Conservation (phyloP, 2,797 vertebrate genomes). For the Mormyrus hasselquistii region DNA sequence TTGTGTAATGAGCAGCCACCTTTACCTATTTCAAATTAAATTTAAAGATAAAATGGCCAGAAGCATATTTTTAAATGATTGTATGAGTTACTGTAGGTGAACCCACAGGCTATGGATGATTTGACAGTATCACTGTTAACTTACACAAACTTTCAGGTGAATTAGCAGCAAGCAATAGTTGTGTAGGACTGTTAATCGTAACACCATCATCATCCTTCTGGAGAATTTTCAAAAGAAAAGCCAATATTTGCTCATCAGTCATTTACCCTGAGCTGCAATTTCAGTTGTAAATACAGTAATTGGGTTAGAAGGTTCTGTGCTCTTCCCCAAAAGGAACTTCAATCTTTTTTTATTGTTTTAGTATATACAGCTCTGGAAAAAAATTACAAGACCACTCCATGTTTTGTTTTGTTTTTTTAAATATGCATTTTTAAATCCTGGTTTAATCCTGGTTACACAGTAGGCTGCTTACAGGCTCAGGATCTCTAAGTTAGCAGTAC, state of each 20-base stretch:
- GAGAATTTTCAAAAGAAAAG: not conserved
- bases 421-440: not conserved
- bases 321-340: not conserved
- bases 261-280: not conserved
- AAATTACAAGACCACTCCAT: not conserved
- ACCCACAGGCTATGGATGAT: not conserved
- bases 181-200: not conserved
- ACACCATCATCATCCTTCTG: slow-evolving; percentile 1
- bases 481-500: not conserved
- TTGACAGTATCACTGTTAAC: not conserved
- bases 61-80: not conserved
- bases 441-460: not conserved
- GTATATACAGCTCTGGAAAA: not conserved
- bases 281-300: not conserved
- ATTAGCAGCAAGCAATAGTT: not conserved
- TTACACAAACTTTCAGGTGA: not conserved
- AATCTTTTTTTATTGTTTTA: not conserved
- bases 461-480: not conserved
- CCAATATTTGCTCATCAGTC: not conserved
- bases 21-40: not conserved
- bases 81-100: not conserved
- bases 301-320: not conserved
- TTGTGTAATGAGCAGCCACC: not conserved
- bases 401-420: not conserved
- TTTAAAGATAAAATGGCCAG: not conserved